phyloP scores from a whole-genome alignment of 2,888 invertebrate genomes.

The Nomada ferruginata region DNA sequence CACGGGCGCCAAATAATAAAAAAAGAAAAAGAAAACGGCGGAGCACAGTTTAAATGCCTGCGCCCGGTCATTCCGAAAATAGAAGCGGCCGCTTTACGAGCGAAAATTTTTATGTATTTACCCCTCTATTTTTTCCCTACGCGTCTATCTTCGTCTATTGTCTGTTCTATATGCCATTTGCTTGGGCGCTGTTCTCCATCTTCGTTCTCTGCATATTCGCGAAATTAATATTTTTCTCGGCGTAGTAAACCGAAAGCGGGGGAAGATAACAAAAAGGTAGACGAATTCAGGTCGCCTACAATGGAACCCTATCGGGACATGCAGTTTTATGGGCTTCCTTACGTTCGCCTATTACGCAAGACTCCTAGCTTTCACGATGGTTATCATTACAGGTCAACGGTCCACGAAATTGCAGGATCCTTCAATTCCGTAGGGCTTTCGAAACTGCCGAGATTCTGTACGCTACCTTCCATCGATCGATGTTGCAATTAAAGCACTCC shows the following conservation, averaged over 20 bases:
- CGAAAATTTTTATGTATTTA: constrained; percentile 23
- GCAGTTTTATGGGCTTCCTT: constrained; percentile 59
- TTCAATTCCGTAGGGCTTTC: constrained; percentile 64
- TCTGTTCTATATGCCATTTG: background rate
- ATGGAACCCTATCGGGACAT: constrained; percentile 53
- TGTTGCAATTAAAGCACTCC: constrained; percentile 17
- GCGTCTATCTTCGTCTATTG: background rate
- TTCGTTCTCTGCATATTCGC: too few species aligned
- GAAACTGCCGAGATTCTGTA: constrained; percentile 43
- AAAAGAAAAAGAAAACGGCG: background rate
- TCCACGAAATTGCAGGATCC: constrained; percentile 80
- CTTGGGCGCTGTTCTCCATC: background rate
- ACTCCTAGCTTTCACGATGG: constrained; percentile 76
- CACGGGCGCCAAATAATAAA: constrained; percentile 32
- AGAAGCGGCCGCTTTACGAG: constrained; percentile 30
- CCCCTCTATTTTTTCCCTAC: background rate
- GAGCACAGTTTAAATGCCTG: constrained; percentile 21
- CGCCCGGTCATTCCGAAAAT: constrained; percentile 31
- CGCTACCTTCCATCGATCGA: constrained; percentile 29
- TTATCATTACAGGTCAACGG: constrained; percentile 80
- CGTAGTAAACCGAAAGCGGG: background rate
- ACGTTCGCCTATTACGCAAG: constrained; percentile 64
- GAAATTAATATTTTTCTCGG: constrained; percentile 25
- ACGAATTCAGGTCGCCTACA: constrained; percentile 36
- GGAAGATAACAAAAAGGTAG: constrained; percentile 10